Conservation (phyloP, 2,888 invertebrate genomes). For the Nomada flava region DNA sequence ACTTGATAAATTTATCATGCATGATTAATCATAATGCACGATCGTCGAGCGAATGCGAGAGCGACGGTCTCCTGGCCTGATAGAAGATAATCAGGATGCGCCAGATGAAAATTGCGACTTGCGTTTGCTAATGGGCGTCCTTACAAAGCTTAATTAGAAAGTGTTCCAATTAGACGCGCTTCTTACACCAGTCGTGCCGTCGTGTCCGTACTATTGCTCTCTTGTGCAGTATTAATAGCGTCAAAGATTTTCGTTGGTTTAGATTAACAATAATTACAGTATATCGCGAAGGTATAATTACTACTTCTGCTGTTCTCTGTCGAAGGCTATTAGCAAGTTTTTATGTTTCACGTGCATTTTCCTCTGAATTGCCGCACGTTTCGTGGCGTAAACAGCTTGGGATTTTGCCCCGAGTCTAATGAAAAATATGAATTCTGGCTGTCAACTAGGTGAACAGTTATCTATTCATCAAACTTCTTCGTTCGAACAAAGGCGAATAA, state of each 20-base stretch:
- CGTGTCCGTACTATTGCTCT: background rate
- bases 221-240: background rate
- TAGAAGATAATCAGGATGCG: constrained; percentile 28
- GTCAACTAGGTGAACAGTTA: too few species aligned
- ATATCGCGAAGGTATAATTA: background rate
- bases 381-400: constrained; percentile 31
- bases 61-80: background rate
- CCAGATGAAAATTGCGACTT: background rate
- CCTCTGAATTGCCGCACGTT: background rate
- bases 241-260: background rate
- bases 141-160: constrained; percentile 1
- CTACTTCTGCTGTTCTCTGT: background rate
- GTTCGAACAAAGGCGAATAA: too few species aligned
- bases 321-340: background rate
- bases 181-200: background rate
- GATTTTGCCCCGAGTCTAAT: constrained; percentile 18
- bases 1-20: constrained; percentile 36
- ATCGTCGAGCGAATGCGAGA: background rate
- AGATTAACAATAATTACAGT: background rate
- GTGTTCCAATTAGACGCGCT: background rate
- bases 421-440: constrained; percentile 25
- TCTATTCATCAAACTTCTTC: too few species aligned
- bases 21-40: constrained; percentile 27
- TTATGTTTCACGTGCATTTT: background rate
- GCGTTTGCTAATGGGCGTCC: background rate